Percentiles rank a stretch among this genome's conserved stretches.
These are phyloP conservation scores for Actinemys pallida DNA, from an alignment of 2,113 vertebrate species.

Conservation along the genomic window DNA sequence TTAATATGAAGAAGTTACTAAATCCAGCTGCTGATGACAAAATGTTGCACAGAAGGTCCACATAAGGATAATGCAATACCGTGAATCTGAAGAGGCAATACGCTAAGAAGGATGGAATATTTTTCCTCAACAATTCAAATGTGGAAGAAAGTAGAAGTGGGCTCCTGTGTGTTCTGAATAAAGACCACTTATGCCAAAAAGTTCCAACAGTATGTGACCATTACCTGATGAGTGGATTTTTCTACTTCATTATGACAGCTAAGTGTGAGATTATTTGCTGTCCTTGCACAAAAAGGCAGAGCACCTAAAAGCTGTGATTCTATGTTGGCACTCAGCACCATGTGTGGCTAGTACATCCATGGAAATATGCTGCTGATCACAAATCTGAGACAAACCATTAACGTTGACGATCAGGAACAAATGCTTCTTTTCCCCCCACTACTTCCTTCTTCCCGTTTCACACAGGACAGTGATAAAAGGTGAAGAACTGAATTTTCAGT, in stretches of 20 bases:
- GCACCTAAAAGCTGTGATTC: neutral
- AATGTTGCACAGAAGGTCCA: neutral
- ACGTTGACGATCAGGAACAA: neutral
- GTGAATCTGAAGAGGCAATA: no score
- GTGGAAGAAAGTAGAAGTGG: neutral
- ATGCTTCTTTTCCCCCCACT: neutral
- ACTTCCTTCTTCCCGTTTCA: neutral
- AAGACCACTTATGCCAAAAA: neutral
- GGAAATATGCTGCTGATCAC: neutral
- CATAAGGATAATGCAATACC: neutral
- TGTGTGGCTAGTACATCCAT: neutral
- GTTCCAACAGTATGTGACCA: neutral
- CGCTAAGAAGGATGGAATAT: no score
- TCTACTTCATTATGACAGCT: neutral
- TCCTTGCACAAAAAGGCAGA: neutral
- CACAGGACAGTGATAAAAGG: neutral
- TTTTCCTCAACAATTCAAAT: neutral
- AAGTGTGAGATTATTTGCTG: neutral
- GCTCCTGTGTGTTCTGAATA: neutral
- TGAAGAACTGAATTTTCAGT: neutral
- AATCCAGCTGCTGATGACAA: neutral
- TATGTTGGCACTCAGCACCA: neutral
- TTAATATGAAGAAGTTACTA: neutral
- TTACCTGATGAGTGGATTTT: neutral
- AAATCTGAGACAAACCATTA: neutral